These are phyloP conservation scores for Ptychochromis oligacanthus DNA, from an alignment of 2,113 vertebrate genomes.

Conservation along the genomic window DNA sequence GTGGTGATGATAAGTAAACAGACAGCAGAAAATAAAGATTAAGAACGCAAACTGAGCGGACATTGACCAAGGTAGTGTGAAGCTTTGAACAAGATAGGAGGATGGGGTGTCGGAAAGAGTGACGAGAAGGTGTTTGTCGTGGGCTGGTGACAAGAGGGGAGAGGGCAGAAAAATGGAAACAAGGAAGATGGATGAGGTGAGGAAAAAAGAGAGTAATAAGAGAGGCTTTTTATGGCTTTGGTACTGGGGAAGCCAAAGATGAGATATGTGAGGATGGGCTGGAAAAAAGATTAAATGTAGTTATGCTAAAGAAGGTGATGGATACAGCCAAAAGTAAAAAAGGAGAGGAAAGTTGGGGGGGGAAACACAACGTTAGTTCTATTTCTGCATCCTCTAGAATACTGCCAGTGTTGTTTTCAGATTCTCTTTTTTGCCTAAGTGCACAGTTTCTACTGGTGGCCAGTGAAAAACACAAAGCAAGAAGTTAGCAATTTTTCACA, in stretches of 20 bases:
- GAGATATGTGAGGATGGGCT: constrained; percentile 27
- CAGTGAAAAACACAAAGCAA: neutral
- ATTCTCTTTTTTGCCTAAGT: neutral
- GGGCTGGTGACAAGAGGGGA: constrained; percentile 5
- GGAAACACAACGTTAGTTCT: constrained; percentile 13
- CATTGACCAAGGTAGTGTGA: constrained; percentile 34
- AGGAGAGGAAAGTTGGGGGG: neutral
- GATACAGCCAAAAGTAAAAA: constrained; percentile 35
- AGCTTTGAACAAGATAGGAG: constrained; percentile 23
- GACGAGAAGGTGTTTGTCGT: constrained; percentile 7
- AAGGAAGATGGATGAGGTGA: constrained; percentile 47
- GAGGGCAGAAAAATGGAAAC: constrained; percentile 46
- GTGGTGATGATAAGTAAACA: constrained; percentile 61
- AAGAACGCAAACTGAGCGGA: constrained; percentile 46
- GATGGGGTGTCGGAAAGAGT: constrained; percentile 27
- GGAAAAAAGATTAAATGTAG: constrained; percentile 19
- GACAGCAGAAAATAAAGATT: constrained; percentile 57
- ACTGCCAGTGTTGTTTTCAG: neutral
- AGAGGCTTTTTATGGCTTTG: constrained; percentile 43
- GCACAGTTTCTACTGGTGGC: neutral
- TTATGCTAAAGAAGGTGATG: constrained; percentile 58
- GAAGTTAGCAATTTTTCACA: neutral
- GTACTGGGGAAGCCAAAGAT: constrained; percentile 33
- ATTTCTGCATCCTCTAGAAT: neutral
- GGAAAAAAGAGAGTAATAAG: constrained; percentile 35